Conservation (phyloP, 2,113 vertebrate genomes). For the Hypanus sabinus region DNA sequence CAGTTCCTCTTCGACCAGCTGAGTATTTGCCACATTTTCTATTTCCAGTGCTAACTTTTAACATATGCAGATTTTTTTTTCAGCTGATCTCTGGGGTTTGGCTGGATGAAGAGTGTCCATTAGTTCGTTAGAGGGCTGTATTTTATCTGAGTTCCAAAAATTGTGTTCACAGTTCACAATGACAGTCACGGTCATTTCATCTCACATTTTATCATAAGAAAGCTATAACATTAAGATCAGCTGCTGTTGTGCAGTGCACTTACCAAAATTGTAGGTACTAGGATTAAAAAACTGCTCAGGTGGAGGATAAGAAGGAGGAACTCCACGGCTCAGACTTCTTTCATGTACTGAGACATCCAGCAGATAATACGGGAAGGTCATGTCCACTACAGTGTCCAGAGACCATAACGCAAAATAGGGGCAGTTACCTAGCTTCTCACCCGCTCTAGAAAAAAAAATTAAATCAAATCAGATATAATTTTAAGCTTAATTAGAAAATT, state of each 20-base stretch:
- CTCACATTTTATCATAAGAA: not conserved
- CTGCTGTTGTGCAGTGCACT: slow-evolving; percentile 43
- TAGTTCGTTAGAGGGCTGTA: no score
- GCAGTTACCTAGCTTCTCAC: slow-evolving; percentile 80
- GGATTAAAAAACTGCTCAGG: slow-evolving; percentile 89
- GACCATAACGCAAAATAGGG: slow-evolving; percentile 91
- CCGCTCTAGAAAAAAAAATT: slow-evolving; percentile 57
- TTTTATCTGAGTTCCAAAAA: not conserved
- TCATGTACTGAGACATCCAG: slow-evolving; percentile 79
- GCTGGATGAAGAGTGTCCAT: not conserved
- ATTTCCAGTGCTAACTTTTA: no score
- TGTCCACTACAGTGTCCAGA: slow-evolving; percentile 69
- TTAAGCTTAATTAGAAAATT: not conserved
- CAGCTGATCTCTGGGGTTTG: not conserved
- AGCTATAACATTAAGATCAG: not conserved
- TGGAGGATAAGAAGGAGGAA: slow-evolving; percentile 74
- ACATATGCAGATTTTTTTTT: no score
- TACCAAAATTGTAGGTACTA: slow-evolving; percentile 87
- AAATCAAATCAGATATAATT: not conserved
- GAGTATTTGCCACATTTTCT: no score
- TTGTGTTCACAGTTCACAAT: no score
- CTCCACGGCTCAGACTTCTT: slow-evolving; percentile 73
- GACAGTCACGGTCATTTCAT: no score
- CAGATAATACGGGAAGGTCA: slow-evolving; percentile 62
- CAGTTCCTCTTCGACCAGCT: no score